Evolutionary conservation across 2,888 invertebrate species (phyloP).

Genomic region (Thecophora atra): DNA sequence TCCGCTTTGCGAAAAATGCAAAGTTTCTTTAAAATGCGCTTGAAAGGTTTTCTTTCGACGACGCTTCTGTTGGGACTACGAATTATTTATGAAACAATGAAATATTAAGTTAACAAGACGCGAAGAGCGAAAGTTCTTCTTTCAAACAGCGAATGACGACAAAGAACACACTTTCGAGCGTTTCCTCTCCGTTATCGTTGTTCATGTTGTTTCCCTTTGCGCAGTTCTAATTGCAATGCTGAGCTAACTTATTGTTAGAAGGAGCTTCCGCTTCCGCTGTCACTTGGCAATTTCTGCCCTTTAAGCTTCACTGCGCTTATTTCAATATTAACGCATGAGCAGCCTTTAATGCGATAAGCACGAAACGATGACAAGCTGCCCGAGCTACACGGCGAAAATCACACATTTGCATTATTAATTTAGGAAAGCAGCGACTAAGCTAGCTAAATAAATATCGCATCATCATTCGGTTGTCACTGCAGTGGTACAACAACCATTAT

Average conservation of each 20-base stretch:
- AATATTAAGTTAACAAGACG: constrained; percentile 15
- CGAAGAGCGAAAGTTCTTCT: constrained; percentile 13
- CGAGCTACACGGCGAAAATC: neutral
- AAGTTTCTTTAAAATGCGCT: neutral
- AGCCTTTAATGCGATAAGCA: constrained; percentile 31
- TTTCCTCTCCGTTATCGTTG: constrained; percentile 20
- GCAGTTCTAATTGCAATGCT: constrained; percentile 31
- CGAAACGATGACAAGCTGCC: constrained; percentile 18
- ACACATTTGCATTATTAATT: neutral
- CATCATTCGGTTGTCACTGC: no score
- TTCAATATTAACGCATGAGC: constrained; percentile 36
- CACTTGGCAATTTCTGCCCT: constrained; percentile 35
- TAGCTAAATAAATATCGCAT: no score
- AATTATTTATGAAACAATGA: constrained; percentile 34
- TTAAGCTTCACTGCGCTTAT: constrained; percentile 29
- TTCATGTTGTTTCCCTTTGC: neutral
- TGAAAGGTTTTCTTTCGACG: constrained; percentile 2
- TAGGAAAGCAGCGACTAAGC: no score
- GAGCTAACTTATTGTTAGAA: constrained; percentile 33
- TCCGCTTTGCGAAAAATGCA: no score
- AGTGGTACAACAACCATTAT: neutral
- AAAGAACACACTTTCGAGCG: constrained; percentile 12
- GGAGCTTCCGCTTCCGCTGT: constrained; percentile 33
- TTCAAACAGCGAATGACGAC: constrained; percentile 6
- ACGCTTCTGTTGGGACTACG: constrained; percentile 16